A percentile compares a stretch with the other conserved stretches of the same genome.
Evolutionary conservation across 37 sponge, comb jelly and placozoan genomes (phyloP).

Genomic region (Dysidea cf. avara): DNA sequence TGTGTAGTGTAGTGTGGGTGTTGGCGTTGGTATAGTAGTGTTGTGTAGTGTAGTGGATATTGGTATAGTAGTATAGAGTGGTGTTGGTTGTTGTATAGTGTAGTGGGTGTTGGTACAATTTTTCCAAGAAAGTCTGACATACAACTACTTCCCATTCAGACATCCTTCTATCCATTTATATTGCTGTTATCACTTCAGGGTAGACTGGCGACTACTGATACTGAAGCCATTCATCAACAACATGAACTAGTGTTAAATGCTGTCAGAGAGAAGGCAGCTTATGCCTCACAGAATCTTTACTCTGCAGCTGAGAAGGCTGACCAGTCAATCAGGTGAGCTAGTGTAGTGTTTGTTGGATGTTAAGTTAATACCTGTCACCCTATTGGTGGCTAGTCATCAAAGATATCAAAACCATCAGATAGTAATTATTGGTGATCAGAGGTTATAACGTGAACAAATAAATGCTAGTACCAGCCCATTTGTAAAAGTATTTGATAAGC

Average conservation of each 20-base stretch:
- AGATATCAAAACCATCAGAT: not conserved
- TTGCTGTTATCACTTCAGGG: conserved; percentile 14
- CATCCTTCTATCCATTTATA: no score
- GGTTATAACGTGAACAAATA: no score
- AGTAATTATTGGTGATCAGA: not conserved
- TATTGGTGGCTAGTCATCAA: not conserved
- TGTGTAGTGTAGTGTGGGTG: no score
- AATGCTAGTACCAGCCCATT: no score
- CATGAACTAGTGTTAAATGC: conserved; percentile 55
- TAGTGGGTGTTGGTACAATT: no score
- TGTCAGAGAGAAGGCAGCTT: conserved; percentile 66
- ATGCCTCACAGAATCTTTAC: conserved; percentile 56
- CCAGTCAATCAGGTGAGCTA: conserved; percentile 46
- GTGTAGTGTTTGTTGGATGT: not conserved
- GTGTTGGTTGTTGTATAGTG: no score
- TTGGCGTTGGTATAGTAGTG: no score
- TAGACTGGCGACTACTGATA: conserved; percentile 25
- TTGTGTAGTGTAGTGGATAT: no score
- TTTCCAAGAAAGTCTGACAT: no score
- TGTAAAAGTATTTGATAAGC: no score
- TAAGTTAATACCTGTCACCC: not conserved
- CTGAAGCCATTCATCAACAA: conserved; percentile 36
- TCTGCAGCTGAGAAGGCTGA: conserved; percentile 60
- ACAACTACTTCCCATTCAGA: no score
- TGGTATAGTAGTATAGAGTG: no score